These are phyloP conservation scores for Barnardius zonarius DNA, from an alignment of 2,113 vertebrate genomes.

Conservation along the genomic window DNA sequence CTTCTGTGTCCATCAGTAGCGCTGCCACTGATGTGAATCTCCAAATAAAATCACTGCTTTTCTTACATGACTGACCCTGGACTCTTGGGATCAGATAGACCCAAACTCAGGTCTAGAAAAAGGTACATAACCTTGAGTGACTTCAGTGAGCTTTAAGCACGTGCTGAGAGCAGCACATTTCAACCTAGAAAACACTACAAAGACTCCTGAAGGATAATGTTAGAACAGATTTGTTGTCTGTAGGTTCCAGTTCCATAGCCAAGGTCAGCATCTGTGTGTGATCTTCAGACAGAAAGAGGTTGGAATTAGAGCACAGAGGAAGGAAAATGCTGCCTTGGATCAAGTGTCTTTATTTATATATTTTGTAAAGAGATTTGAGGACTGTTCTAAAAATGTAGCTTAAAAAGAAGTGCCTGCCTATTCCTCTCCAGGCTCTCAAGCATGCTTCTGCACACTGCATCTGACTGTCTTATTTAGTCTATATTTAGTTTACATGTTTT, in stretches of 20 bases:
- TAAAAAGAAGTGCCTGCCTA: constrained; percentile 35
- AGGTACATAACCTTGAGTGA: not conserved
- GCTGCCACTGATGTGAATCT: not conserved
- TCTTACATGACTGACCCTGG: not conserved
- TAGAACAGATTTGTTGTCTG: not conserved
- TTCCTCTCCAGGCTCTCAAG: not conserved
- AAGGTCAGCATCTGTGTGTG: not conserved
- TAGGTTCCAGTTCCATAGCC: not conserved
- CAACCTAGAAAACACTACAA: not conserved
- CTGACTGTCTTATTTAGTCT: not conserved
- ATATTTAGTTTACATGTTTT: not conserved
- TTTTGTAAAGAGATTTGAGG: not conserved
- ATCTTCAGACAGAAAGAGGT: not conserved
- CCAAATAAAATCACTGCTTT: not conserved
- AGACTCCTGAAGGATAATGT: not conserved
- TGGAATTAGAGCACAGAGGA: not conserved
- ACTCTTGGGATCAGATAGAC: not conserved
- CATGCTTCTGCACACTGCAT: not conserved
- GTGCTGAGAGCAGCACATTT: not conserved
- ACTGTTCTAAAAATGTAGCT: constrained; percentile 30
- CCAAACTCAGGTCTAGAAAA: not conserved
- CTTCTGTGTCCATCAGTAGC: not conserved
- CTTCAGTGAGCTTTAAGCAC: not conserved
- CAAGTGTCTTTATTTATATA: not conserved
- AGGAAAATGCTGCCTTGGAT: not conserved